These are phyloP conservation scores for Anorthoa munda DNA, from an alignment of 2,888 invertebrate genomes.

Conservation along the genomic window DNA sequence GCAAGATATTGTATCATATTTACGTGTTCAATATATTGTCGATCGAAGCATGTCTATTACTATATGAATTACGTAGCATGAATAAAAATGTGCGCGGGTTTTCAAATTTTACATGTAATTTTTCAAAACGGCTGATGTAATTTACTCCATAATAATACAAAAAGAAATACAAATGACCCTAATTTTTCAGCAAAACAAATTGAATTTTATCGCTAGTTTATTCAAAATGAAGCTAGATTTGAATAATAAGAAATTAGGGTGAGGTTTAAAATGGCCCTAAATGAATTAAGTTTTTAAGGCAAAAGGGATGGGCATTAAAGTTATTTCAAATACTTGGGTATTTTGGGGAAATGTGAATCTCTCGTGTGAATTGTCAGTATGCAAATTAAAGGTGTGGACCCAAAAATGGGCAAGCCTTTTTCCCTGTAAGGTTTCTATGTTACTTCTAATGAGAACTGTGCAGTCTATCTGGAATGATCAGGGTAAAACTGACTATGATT, in stretches of 20 bases:
- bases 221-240: conserved; percentile 42
- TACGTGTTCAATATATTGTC: too few species aligned
- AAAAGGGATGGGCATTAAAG: conserved; percentile 45
- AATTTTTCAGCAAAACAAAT: conserved; percentile 15
- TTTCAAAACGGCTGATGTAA: conserved; percentile 6
- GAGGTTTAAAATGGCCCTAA: conserved; percentile 38
- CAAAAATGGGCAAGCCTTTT: conserved; percentile 19
- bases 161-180: conserved; percentile 10
- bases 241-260: conserved; percentile 52
- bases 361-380: too few species aligned
- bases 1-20: too few species aligned
- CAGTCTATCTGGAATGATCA: neutral
- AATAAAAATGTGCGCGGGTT: too few species aligned
- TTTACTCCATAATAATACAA: neutral
- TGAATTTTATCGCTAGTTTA: conserved; percentile 20
- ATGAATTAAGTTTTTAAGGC: conserved; percentile 47
- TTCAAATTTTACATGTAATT: too few species aligned
- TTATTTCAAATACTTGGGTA: conserved; percentile 42
- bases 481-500: neutral
- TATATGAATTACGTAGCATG: too few species aligned
- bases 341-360: conserved; percentile 30
- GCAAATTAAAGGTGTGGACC: conserved; percentile 37
- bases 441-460: conserved; percentile 9
- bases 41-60: too few species aligned
- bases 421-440: neutral